Percentiles rank a stretch among this genome's conserved stretches.
Evolutionary conservation across 1,140 invertebrate genomes (phyloP).

Genomic region (Megalopta genalis): DNA sequence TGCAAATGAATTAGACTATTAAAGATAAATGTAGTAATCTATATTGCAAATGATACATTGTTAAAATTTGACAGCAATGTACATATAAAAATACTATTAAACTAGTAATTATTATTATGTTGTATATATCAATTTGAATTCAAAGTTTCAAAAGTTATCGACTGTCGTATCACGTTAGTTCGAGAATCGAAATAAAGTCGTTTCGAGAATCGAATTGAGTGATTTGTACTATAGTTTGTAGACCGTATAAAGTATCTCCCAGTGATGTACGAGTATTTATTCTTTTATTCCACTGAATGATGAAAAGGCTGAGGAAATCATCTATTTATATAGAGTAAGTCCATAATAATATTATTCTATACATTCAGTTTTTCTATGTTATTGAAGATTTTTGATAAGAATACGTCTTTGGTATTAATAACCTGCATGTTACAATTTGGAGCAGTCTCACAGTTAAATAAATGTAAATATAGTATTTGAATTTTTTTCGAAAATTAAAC

Average conservation of each 20-base stretch:
- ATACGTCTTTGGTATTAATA: not conserved
- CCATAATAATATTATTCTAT: not conserved
- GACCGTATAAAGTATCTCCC: not conserved
- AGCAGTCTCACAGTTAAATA: not conserved
- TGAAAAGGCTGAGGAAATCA: not conserved
- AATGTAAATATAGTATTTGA: no score
- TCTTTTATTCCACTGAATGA: conserved; percentile 16
- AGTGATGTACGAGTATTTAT: conserved; percentile 14
- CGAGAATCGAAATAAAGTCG: not conserved
- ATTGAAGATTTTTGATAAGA: conserved; percentile 19
- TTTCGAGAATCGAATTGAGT: conserved; percentile 3
- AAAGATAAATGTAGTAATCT: not conserved
- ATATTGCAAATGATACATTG: conserved; percentile 21
- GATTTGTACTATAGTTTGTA: not conserved
- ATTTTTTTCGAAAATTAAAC: not conserved
- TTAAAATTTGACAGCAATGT: conserved; percentile 31
- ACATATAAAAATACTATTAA: conserved; percentile 19
- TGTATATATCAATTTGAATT: not conserved
- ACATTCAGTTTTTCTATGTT: conserved; percentile 23
- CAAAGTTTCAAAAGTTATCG: conserved; percentile 10
- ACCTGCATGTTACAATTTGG: no score
- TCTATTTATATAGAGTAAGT: not conserved
- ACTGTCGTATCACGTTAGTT: no score
- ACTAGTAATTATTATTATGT: conserved; percentile 19
- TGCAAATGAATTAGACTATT: not conserved